A percentile compares a stretch with the other conserved stretches of the same genome.
phyloP scores from a whole-genome alignment of 2,888 invertebrate genomes.

The Fissipunctia ypsillon region DNA sequence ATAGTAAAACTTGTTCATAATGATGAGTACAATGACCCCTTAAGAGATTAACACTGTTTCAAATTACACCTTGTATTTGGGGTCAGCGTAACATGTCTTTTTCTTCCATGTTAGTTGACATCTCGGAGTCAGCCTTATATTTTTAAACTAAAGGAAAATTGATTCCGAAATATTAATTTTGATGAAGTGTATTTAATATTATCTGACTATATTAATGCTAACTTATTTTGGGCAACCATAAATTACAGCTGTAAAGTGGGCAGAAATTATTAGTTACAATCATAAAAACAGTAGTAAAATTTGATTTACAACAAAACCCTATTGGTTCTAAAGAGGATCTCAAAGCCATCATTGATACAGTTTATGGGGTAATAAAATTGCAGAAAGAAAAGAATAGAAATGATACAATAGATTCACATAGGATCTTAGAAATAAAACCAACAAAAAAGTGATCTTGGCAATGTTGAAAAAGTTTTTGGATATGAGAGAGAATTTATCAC shows the following conservation, averaged over 20 bases:
- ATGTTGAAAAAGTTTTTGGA: conserved; percentile 7
- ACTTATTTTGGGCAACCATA: conserved; percentile 43
- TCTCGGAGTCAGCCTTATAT: no score
- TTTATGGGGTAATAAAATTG: conserved; percentile 50
- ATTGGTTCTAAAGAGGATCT: conserved; percentile 38
- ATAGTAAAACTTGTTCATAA: no score
- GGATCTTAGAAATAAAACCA: conserved; percentile 24
- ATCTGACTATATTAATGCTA: background rate
- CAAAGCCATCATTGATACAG: conserved; percentile 39
- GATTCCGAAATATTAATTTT: no score
- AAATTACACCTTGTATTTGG: no score
- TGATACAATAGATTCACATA: conserved; percentile 36
- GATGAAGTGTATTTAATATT: background rate
- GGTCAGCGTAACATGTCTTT: no score
- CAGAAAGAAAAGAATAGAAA: conserved; percentile 32
- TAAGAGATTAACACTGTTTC: no score
- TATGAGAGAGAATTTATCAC: conserved; percentile 9
- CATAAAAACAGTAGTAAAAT: conserved; percentile 54
- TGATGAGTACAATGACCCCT: no score
- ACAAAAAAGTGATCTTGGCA: conserved; percentile 8
- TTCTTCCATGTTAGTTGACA: no score
- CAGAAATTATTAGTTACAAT: conserved; percentile 41
- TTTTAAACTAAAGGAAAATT: no score
- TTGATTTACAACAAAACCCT: conserved; percentile 56
- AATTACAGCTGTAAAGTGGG: conserved; percentile 41